A percentile compares a stretch with the other conserved stretches of the same genome.
These are phyloP conservation scores for Heliconius ismenius DNA, from an alignment of 2,888 invertebrate genomes.

Conservation along the genomic window DNA sequence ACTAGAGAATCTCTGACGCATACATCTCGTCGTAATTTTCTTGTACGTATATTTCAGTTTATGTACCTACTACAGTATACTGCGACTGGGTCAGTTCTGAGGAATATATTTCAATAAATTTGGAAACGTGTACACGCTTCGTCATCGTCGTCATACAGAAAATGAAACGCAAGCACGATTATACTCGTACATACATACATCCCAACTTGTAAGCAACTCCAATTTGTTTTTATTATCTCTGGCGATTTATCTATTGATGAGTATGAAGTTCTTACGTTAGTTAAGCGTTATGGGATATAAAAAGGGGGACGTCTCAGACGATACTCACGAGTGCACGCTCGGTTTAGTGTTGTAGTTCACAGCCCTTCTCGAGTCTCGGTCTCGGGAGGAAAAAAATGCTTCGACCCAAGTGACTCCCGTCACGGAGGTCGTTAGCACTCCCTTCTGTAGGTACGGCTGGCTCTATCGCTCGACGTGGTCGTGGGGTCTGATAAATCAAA, in stretches of 20 bases:
- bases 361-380: constrained; percentile 12
- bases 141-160: neutral
- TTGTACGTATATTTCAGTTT: neutral
- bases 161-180: constrained; percentile 7
- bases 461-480: neutral
- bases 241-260: constrained; percentile 21
- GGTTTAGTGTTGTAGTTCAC: constrained; percentile 12
- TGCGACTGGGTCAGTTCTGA: neutral
- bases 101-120: constrained; percentile 22
- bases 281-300: constrained; percentile 9
- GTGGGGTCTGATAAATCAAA: constrained; percentile 17
- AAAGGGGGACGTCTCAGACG: constrained; percentile 22
- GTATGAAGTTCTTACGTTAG: constrained; percentile 11
- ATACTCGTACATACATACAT: neutral
- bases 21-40: neutral
- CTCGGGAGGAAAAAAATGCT: constrained; percentile 31
- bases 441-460: neutral
- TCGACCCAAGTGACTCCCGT: constrained; percentile 31
- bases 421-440: constrained; percentile 38
- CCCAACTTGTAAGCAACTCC: neutral
- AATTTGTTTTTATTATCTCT: constrained; percentile 21
- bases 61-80: neutral
- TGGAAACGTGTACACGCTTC: constrained; percentile 1
- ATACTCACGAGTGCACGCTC: constrained; percentile 14
- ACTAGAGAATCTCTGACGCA: neutral